Base-by-base conservation (phyloP, 2,113 vertebrate species). In the Myrmecophaga tridactyla region DNA sequence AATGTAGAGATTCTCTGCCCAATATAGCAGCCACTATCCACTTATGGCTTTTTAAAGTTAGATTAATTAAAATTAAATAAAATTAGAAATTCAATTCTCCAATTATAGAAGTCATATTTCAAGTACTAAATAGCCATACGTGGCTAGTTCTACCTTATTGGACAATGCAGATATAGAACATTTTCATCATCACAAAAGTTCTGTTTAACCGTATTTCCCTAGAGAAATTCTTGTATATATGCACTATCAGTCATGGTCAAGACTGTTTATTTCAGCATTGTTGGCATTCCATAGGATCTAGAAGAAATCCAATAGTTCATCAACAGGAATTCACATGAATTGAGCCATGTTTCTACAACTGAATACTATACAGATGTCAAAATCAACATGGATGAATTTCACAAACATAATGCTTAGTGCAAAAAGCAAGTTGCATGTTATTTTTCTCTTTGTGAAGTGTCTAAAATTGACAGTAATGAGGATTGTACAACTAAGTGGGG, bases 371-470 rank as follows among this genome's bases (percentile, higher is more conserved):
- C 18, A 48, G 67, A 92, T 69, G 67, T 62, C 51, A 82, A 92
- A 86, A 63, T 91, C 90, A 75, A 62, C 80, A 20, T 83, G 46
- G n/a, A 51, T 93, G 60, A 89, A 53, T 65, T 92, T 72, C 72
- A 91, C 75, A 94, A 92, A 86, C 27, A 48, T 48, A 48, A 29
- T 46, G 25, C 87, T 80, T 67, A 92, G 20, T 86, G n/a, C 53
- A 86, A 53, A 92, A 51, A 86, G 29, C 34, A 82, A 60, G 46
- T n/a, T 73, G 41, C 63, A n/a, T n/a, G n/a, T n/a, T n/a, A n/a
- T n/a, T n/a, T n/a, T n/a, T n/a, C n/a, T n/a, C n/a, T n/a, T n/a
- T n/a, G n/a, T n/a, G n/a, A n/a, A n/a, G n/a, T n/a, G n/a, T n/a
- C n/a, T n/a, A n/a, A n/a, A n/a, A n/a, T n/a, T n/a, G n/a, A n/a